Conservation (phyloP, 1,140 invertebrate species). For the Paramacrobiotus metropolitanus region DNA sequence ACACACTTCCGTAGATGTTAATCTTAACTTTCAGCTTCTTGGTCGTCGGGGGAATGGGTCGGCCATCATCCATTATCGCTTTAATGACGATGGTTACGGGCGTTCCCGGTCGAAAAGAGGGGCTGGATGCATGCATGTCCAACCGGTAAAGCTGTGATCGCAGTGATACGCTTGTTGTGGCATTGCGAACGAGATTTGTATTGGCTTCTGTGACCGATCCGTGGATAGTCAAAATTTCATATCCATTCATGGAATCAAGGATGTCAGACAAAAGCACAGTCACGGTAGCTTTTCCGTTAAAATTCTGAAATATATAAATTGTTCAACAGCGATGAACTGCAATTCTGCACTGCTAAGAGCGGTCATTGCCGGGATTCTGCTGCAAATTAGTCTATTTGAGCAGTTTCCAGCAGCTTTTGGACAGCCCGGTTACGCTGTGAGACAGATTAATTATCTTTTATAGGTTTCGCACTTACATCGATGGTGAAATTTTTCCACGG, state of each 20-base stretch:
- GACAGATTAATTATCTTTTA: too few species aligned
- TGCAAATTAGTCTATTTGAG: too few species aligned
- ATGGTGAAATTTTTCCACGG: too few species aligned
- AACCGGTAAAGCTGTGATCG: constrained; percentile 57
- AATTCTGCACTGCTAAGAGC: too few species aligned
- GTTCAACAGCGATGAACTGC: too few species aligned
- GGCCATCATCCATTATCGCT: not conserved
- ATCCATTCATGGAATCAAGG: constrained; percentile 19
- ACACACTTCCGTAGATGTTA: not conserved
- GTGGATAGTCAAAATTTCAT: constrained; percentile 23
- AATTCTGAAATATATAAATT: not conserved
- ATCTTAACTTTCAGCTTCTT: not conserved
- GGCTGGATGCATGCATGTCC: constrained; percentile 50
- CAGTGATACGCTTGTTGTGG: constrained; percentile 39
- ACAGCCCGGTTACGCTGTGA: too few species aligned
- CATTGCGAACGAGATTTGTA: constrained; percentile 34
- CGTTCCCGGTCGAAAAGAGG: constrained; percentile 62
- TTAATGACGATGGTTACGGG: constrained; percentile 51
- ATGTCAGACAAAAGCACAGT: not conserved
- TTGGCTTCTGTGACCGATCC: constrained; percentile 36
- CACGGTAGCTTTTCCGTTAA: not conserved
- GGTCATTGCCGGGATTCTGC: too few species aligned
- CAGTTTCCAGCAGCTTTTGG: too few species aligned
- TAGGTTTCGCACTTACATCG: too few species aligned
- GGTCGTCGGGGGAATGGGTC: constrained; percentile 1